Base-by-base conservation (phyloP, 2,113 vertebrate species). In the Albula goreensis region DNA sequence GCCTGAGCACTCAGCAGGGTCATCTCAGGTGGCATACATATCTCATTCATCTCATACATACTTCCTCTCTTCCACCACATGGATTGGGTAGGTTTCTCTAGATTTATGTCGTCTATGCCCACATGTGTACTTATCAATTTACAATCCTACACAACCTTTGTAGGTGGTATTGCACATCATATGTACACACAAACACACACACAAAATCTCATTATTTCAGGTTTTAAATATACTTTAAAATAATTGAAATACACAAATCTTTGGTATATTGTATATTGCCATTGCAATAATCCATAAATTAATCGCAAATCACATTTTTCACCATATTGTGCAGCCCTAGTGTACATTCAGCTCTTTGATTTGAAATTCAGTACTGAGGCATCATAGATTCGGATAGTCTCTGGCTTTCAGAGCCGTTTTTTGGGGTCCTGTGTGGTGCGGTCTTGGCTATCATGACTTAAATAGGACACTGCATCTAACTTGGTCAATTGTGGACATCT, bases 401-500 rank as follows among this genome's bases (percentile, higher is more conserved):
- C 5, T 31, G 2, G 9, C 22, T 31, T 1, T 74, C 5, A 31
- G 22, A 22, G 6, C 70, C 70, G n/a, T n/a, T 8, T 25, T 8
- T 74, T n/a, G 7, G 66, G 70, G 70, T 10, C 70, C 60, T 66
- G 60, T 22, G 17, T 74, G 70, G 70, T 74, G n/a, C n/a, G 10
- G 1, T 31, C 5, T 9, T 66, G 60, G 70, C n/a, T n/a, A n/a
- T 74, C 70, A 31, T 31, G 3, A 31, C 70, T n/a, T 66, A 7
- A 41, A 56, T 56, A 6, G 7, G 12, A 9, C 53, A 56, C 50
- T 51, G 41, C 49, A 41, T n/a, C 41, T 79, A 15, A 80, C 70
- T 80, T 78, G 12, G 19, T 19, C n/a, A 87, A 56, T 78, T 41
- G 78, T 83, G n/a, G 15, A 82, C 11, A 53, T 85, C 31, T 90